phyloP scores from a whole-genome alignment of 2,797 vertebrate species.

The Ctenopoma multispine region DNA sequence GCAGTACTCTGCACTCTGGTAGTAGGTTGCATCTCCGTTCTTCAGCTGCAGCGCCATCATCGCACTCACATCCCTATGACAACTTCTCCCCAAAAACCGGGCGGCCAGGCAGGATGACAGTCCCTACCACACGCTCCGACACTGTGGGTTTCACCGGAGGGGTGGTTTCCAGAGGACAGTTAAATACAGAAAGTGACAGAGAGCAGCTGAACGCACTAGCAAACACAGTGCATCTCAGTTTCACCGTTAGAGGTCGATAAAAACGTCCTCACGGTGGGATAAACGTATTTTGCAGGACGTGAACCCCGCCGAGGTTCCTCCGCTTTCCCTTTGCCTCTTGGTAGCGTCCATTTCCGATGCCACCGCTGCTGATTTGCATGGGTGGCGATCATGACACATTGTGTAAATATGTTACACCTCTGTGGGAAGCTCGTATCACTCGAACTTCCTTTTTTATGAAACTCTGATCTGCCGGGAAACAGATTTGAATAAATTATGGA shows the following conservation, averaged over 20 bases:
- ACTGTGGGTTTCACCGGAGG: constrained; percentile 37
- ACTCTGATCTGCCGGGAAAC: neutral
- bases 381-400: constrained; percentile 72
- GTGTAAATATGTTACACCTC: constrained; percentile 69
- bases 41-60: constrained; percentile 88
- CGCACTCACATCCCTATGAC: constrained; percentile 75
- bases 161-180: neutral
- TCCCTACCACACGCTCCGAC: constrained; percentile 45
- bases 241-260: accelerated
- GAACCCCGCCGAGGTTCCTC: neutral
- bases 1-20: constrained; percentile 81
- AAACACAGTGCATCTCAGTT: accelerated
- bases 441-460: constrained; percentile 3
- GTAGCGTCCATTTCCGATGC: constrained; percentile 77
- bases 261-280: accelerated
- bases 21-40: constrained; percentile 80
- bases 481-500: neutral
- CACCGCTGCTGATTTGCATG: constrained; percentile 67
- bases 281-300: neutral
- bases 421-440: constrained; percentile 26
- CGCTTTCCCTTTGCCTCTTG: constrained; percentile 38
- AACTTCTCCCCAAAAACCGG: constrained; percentile 79
- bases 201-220: accelerated
- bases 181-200: neutral
- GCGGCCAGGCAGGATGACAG: constrained; percentile 63